Evolutionary conservation across 2,888 invertebrate genomes (phyloP), one percentile per base, ranked within the genome.

Genomic region (Drosophila histrio): DNA sequence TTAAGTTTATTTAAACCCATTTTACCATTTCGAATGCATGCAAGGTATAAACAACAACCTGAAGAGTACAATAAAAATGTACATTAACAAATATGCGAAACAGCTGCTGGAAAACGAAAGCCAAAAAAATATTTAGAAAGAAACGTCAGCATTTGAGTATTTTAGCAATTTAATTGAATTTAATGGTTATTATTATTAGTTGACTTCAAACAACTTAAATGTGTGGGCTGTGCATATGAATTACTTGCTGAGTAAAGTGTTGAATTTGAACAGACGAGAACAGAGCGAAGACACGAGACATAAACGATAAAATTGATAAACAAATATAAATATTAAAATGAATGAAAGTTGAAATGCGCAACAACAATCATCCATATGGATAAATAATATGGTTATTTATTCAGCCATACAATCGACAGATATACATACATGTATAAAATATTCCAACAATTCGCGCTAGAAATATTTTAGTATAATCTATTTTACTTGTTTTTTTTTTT

Each of bases 51-150:
- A 36, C 13, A 59, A 52, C 41, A 52, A 26, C n/a, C 19, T 15
- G 9, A 67, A 49, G 59, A 50, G 50, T 62, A 58, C 57, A 69
- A 78, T 72, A 84, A 82, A 52, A 84, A 77, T 65, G 49, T 52
- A 52, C 63, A 86, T 81, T 79, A 64, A 63, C 62, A 72, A 80
- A 78, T 70, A 80, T 80, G 78, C 58, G 72, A 75, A 61, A 59
- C 81, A 72, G 72, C 87, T 84, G 87, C 87, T 67, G 68, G 66
- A 73, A 65, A 77, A 62, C 65, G 58, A 53, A 39, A 47, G 53
- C 65, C 60, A 41, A 41, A 58, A 36, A 67, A 71, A 71, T 72
- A 66, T 85, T 69, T 67, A 60, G 49, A 69, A 65, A 24, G 46
- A 71, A 73, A 61, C 58, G 65, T 58, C 60, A 67, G 68, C 57